phyloP scores from a whole-genome alignment of 2,797 vertebrate genomes.

The Gymnothorax reevesii region DNA sequence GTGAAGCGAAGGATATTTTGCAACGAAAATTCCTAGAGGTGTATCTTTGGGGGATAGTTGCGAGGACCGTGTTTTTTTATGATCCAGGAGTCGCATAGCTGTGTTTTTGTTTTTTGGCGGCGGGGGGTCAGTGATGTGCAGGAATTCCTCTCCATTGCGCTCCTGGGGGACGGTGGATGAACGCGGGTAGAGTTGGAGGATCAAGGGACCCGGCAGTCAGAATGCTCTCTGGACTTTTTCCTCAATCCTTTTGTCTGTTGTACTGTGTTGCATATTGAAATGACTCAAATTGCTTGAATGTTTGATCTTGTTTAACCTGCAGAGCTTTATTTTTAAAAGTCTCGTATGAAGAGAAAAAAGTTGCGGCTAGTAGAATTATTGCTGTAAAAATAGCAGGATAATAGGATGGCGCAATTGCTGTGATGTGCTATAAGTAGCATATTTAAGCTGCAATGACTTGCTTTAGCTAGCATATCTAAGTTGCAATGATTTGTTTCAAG shows the following conservation, averaged over 20 bases:
- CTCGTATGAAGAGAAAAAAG: neutral
- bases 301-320: neutral
- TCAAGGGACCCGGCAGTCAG: neutral
- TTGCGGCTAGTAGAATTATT: neutral
- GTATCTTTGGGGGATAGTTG: conserved; percentile 23
- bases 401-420: neutral
- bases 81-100: conserved; percentile 11
- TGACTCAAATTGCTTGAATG: neutral
- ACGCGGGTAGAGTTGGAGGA: conserved; percentile 32
- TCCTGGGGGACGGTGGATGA: conserved; percentile 25
- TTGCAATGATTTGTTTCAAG: conserved; percentile 12
- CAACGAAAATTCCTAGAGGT: conserved; percentile 25
- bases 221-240: conserved; percentile 3
- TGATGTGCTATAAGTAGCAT: conserved; percentile 13
- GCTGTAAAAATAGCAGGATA: neutral
- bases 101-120: conserved; percentile 32
- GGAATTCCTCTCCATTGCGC: conserved; percentile 30
- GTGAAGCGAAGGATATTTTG: conserved; percentile 24
- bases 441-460: neutral
- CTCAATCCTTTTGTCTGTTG: neutral
- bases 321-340: neutral
- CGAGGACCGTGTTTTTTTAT: neutral
- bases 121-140: conserved; percentile 28
- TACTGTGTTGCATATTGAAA: conserved; percentile 1
- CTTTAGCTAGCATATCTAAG: neutral